Evolutionary conservation across 2,113 vertebrate genomes (phyloP).

Genomic region (Otus sunia): DNA sequence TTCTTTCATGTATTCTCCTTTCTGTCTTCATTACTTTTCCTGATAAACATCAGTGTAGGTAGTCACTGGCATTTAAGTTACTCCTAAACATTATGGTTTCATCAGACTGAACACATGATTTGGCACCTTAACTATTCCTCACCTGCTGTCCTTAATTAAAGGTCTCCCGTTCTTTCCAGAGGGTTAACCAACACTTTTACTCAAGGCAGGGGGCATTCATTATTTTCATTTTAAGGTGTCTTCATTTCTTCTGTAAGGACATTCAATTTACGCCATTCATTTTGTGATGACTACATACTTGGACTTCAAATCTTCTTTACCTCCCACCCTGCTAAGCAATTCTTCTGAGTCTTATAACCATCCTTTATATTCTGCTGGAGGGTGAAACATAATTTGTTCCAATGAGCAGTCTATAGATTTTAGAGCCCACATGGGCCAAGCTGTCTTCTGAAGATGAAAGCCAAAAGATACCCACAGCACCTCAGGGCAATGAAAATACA

Average conservation of each 20-base stretch:
- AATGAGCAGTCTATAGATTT: conserved; percentile 48
- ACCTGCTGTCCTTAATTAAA: background rate
- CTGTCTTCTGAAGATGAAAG: conserved; percentile 58
- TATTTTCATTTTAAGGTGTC: background rate
- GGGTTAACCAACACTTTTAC: background rate
- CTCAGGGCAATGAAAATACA: conserved; percentile 34
- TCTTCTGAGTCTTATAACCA: conserved; percentile 31
- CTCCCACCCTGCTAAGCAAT: conserved; percentile 11
- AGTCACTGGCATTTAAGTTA: background rate
- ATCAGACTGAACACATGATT: background rate
- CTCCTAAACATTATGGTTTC: background rate
- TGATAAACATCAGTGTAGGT: background rate
- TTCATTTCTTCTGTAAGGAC: background rate
- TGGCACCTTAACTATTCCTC: background rate
- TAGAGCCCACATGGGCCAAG: conserved; percentile 38
- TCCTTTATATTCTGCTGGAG: conserved; percentile 40
- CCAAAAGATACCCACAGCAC: conserved; percentile 30
- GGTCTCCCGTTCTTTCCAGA: background rate
- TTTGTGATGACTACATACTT: background rate
- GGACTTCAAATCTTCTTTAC: conserved; percentile 30
- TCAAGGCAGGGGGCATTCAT: background rate
- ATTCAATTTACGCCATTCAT: conserved; percentile 9
- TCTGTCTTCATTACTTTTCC: background rate
- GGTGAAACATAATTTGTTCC: conserved; percentile 55
- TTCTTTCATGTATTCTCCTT: background rate